These are phyloP conservation scores for Drosophila macrospina DNA, from an alignment of 2,888 invertebrate genomes.

Conservation along the genomic window DNA sequence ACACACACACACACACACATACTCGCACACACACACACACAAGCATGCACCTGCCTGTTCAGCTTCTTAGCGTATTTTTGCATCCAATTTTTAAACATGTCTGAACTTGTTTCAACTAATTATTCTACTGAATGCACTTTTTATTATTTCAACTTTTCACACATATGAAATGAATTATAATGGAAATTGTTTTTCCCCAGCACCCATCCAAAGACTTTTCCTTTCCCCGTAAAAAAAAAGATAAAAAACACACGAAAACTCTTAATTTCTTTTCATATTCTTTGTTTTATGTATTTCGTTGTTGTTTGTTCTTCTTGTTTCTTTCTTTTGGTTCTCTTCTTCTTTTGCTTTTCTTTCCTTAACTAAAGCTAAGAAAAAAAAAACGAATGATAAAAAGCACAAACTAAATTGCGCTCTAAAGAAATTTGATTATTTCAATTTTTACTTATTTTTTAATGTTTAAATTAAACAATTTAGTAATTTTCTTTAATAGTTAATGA, in stretches of 20 bases:
- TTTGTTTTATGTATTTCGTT: background rate
- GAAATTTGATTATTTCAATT: slow-evolving; percentile 9
- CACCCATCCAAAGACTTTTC: slow-evolving; percentile 24
- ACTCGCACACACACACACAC: slow-evolving; percentile 23
- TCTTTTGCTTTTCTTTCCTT: slow-evolving; percentile 7
- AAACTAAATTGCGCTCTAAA: slow-evolving; percentile 40
- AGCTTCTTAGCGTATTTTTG: slow-evolving; percentile 45
- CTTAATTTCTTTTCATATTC: slow-evolving; percentile 15
- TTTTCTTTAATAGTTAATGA: slow-evolving; percentile 53
- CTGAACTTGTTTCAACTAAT: slow-evolving; percentile 28
- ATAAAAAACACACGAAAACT: slow-evolving; percentile 4
- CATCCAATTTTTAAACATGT: slow-evolving; percentile 29
- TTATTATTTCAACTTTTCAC: slow-evolving; percentile 7
- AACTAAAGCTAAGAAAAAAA: slow-evolving; percentile 24
- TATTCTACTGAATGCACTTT: slow-evolving; percentile 10
- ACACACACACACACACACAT: slow-evolving; percentile 17
- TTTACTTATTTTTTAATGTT: slow-evolving; percentile 26
- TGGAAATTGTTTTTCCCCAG: slow-evolving; percentile 14
- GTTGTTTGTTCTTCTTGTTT: slow-evolving; percentile 3
- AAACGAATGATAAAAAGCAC: slow-evolving; percentile 8
- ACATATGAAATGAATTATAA: slow-evolving; percentile 13
- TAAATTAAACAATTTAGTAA: slow-evolving; percentile 37
- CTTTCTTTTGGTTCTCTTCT: slow-evolving; percentile 18
- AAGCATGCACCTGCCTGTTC: slow-evolving; percentile 54
- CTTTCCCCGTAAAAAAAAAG: slow-evolving; percentile 25